Evolutionary conservation across 2,888 invertebrate species (phyloP), one percentile per base, ranked within the genome.

Genomic region (Sepioteuthis lessoniana): DNA sequence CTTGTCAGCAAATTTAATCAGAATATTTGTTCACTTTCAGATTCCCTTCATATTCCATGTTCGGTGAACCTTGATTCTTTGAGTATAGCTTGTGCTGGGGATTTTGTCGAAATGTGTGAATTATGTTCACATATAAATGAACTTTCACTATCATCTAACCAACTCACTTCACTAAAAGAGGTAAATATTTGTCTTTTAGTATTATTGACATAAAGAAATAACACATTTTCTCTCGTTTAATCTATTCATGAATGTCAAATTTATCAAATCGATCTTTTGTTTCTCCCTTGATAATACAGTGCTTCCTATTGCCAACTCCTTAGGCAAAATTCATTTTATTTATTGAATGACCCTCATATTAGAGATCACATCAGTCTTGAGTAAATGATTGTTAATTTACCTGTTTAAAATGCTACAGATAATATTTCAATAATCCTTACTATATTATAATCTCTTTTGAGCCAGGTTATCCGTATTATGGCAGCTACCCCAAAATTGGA

Each of bases 81-180:
- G 98, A 98, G 97, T 76, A 99, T 99, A 95, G 98, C 98, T 97
- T 98, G 98, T 96, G 99, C 99, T 91, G 99, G 99, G 46, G 96
- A 97, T 95, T 95, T 95, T 7, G 94, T 95, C 3, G 95, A 96
- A 90, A 95, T 97, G 55, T 94, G 95, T 42, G 98, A 94, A 50
- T 94, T 96, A 94, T 97, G 96, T 94, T 94, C 93, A n/a, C 92
- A 98, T 96, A 99, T 99, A n/a, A 98, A 98, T 96, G 99, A 99
- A 97, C 98, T 99, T 95, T 99, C 99, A 97, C 98, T 99, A 96
- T 99, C 99, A 90, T 98, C 99, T 97, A 99, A 99, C 97, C 98
- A 98, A 46, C 37, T 91, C 38, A n/a, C 21, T 38, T 76, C 76
- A 76, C 76, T 76, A 35, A 76, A 76, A 76, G 76, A 76, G 92